Evolutionary conservation across 1,140 invertebrate species (phyloP).

Genomic region (Heliconius nattereri): DNA sequence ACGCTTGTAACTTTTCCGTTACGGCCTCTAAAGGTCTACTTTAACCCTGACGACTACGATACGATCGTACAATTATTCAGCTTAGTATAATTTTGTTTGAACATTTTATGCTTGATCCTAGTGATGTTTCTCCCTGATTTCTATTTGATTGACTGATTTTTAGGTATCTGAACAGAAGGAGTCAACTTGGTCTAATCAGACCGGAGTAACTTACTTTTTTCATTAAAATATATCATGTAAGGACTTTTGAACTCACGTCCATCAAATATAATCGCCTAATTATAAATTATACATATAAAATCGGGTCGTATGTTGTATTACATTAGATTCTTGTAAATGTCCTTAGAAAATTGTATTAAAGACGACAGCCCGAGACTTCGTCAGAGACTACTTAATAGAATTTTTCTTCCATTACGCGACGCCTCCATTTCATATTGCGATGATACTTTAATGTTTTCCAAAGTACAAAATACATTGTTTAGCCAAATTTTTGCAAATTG

Average conservation of each 20-base stretch:
- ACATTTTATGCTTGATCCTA: too few relatives aligned
- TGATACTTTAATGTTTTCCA: conserved; percentile 17
- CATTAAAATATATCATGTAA: too few relatives aligned
- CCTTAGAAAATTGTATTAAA: conserved; percentile 22
- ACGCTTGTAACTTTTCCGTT: conserved; percentile 16
- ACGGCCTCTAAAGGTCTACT: background rate
- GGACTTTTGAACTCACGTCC: too few relatives aligned
- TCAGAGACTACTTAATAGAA: conserved; percentile 22
- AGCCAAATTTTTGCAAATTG: background rate
- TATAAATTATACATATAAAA: background rate
- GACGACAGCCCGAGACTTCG: conserved; percentile 9
- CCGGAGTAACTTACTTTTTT: too few relatives aligned
- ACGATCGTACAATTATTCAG: background rate
- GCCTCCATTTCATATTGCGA: conserved; percentile 20
- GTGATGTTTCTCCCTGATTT: too few relatives aligned
- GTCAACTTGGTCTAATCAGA: too few relatives aligned
- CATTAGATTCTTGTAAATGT: background rate
- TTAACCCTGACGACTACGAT: background rate
- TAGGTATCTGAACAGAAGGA: too few relatives aligned
- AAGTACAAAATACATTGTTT: background rate
- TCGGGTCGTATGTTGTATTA: conserved; percentile 12
- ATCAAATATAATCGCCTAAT: background rate
- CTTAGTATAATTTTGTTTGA: too few relatives aligned
- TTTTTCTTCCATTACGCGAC: conserved; percentile 21
- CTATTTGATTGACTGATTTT: too few relatives aligned